Evolutionary conservation across 2,113 vertebrate genomes (phyloP).

Genomic region (Saccopteryx leptura): DNA sequence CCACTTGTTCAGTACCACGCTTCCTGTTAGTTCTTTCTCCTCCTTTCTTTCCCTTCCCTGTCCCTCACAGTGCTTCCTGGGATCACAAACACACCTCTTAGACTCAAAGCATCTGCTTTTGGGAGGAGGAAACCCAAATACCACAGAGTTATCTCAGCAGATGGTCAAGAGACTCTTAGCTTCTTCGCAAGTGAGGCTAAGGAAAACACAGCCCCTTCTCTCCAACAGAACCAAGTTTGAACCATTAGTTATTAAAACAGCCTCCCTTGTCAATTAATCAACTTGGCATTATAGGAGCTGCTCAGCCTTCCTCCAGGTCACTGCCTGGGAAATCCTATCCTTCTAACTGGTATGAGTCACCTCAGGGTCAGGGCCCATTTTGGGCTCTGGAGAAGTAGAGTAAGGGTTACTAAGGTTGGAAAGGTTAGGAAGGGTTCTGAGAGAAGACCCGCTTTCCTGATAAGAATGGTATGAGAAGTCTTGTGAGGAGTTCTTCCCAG

Average conservation of each 20-base stretch:
- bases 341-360: neutral
- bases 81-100: neutral
- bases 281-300: neutral
- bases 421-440: neutral
- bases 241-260: neutral
- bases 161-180: neutral
- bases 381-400: neutral
- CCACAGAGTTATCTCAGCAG: neutral
- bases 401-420: neutral
- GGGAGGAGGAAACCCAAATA: neutral
- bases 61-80: neutral
- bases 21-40: neutral
- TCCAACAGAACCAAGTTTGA: neutral
- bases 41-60: neutral
- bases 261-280: neutral
- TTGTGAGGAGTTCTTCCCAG: neutral
- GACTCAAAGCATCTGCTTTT: neutral
- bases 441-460: neutral
- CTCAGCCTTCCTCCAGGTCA: neutral
- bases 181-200: constrained; percentile 35
- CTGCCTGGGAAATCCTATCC: neutral
- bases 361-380: neutral
- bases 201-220: neutral
- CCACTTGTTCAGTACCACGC: neutral
- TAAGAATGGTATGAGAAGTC: neutral